Base-by-base conservation (phyloP, 2,888 invertebrate species). In the Mesorhabditis spiculigera region DNA sequence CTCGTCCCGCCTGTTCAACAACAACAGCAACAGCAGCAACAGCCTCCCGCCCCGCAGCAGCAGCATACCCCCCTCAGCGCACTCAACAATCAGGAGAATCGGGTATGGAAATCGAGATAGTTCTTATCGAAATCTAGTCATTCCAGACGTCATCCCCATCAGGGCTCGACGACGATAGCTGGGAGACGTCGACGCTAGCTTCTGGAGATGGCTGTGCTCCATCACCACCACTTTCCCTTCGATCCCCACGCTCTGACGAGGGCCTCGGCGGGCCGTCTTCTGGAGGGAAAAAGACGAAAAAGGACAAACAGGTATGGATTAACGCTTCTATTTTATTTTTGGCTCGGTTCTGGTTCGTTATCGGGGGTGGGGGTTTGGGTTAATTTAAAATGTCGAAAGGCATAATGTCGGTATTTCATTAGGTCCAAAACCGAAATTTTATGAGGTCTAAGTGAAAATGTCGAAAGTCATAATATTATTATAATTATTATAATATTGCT, bases 161-260 rank as follows among this genome's bases (percentile, higher is more conserved):
- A 10, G 70, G 66, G 69, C 71, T 71, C 61, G 81, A 81, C 41
- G 81, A 81, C 45, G 81, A 81, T 10, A 71, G 73, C 16, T 81
- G 81, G 80, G 80, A 80, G 68, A 73, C 77, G 28, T 78, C 78
- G 61, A 81, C 81, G 28, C 69, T 79, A 70, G 77, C 77, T 5
- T 76, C 76, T 16, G 70, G 78, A n/a, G 81, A 79, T 66, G 75
- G 75, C 68, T 72, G 75, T 67, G 68, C 73, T 69, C 67, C 72
- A n/a, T n/a, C n/a, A n/a, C n/a, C n/a, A n/a, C n/a, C n/a, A n/a
- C n/a, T n/a, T n/a, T n/a, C n/a, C n/a, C n/a, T n/a, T n/a, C n/a
- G n/a, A 70, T 72, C 50, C 16, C 58, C 58, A 50, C 8, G n/a
- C 2, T 50, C 58, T n/a, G 58, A 50, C n/a, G 58, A 50, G n/a